Evolutionary conservation across 1,140 invertebrate species (phyloP), one percentile per base, ranked within the genome.

Genomic region (Rhyacophila brunnea): DNA sequence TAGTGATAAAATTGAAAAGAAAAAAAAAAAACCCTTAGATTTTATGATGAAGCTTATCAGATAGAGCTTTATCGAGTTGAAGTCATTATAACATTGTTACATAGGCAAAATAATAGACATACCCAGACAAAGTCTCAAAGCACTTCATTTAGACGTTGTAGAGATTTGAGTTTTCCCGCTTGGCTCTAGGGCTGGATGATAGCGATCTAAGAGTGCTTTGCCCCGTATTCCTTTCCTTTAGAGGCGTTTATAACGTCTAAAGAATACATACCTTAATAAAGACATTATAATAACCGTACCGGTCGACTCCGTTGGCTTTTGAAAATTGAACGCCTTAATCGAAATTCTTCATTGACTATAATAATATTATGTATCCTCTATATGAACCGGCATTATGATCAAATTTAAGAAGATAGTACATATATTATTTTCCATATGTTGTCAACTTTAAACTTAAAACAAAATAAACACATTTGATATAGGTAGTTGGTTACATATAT

Each of bases 71-170:
- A 48, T 53, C 60, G 54, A 53, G 43, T 53, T 51, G 54, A 47
- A 50, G 54, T 42, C 55, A 53, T 62, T 60, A 60, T 60, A 46
- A 57, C 59, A 49, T 58, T 62, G 53, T 62, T 58, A 62, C 28
- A 50, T 48, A 49, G 60, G 53, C 60, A 53, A 62, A 62, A 62
- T 62, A 62, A 58, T 62, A 62, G 54, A 57, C 60, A 34, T 34
- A 40, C 28, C 42, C 48, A 3, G 11, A 17, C 35, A 10, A n/a
- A 19, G 44, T 28, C 28, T 34, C 42, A 32, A 49, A 47, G 54
- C 49, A 51, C 60, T 62, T 62, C 53, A 58, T 38, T 62, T 57
- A 56, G 32, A 38, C 53, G 44, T 17, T 10, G 43, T n/a, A 15
- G 38, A 40, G 38, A n/a, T 40, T 40, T 54, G 20, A 14, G 23